phyloP scores from a whole-genome alignment of 2,888 invertebrate species.

The Criorhina ranunculi region DNA sequence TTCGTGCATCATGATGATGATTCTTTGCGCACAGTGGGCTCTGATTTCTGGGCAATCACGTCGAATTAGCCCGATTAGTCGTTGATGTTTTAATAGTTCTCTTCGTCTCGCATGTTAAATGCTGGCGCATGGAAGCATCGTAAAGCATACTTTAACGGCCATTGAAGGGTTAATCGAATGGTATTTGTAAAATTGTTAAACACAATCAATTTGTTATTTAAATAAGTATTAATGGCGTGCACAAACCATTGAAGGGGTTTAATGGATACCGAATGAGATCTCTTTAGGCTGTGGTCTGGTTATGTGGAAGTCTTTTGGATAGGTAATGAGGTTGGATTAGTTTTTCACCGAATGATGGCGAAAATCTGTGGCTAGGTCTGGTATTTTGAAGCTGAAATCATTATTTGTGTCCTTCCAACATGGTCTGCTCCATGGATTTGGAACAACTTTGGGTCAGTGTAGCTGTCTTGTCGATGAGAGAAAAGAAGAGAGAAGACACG shows the following conservation, averaged over 20 bases:
- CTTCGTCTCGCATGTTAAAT: conserved; percentile 51
- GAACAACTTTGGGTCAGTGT: too few relatives aligned
- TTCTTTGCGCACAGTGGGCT: conserved; percentile 67
- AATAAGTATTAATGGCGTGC: not conserved
- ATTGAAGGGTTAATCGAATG: conserved; percentile 8
- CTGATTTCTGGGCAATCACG: conserved; percentile 66
- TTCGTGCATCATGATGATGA: conserved; percentile 61
- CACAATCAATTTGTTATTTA: not conserved
- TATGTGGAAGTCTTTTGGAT: too few relatives aligned
- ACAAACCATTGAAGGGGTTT: not conserved
- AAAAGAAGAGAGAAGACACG: too few relatives aligned
- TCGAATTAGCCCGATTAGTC: conserved; percentile 68
- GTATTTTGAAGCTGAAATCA: too few relatives aligned
- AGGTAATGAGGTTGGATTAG: too few relatives aligned
- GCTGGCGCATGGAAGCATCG: conserved; percentile 7
- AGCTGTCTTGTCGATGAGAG: too few relatives aligned
- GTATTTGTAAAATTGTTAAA: not conserved
- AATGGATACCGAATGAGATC: too few relatives aligned
- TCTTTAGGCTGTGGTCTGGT: too few relatives aligned
- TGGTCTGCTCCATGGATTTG: too few relatives aligned
- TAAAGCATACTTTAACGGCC: conserved; percentile 3
- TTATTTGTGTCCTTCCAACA: too few relatives aligned
- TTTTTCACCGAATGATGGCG: too few relatives aligned
- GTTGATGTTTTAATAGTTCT: conserved; percentile 74
- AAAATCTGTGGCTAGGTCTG: too few relatives aligned